Percentiles rank a stretch among this genome's conserved stretches.
These are phyloP conservation scores for Hyperoplus immaculatus DNA, from an alignment of 2,797 vertebrate species.

Conservation along the genomic window DNA sequence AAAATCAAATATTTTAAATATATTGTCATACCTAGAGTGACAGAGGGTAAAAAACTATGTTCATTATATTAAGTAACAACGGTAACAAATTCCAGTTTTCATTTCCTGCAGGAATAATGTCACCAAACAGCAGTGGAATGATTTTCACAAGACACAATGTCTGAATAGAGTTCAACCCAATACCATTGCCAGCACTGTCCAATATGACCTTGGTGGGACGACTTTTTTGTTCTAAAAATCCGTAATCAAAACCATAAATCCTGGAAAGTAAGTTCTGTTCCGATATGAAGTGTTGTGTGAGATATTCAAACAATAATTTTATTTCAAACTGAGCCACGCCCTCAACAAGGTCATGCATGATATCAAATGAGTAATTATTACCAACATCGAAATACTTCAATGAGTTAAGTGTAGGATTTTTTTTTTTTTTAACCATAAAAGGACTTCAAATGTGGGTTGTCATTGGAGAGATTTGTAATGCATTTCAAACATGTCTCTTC, in stretches of 20 bases:
- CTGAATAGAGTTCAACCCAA: conserved; percentile 54
- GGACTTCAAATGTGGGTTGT: conserved; percentile 49
- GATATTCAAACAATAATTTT: conserved; percentile 26
- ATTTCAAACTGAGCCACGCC: conserved; percentile 13
- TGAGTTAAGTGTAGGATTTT: background rate
- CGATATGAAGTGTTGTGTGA: conserved; percentile 38
- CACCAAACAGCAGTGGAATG: conserved; percentile 54
- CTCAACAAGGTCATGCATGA: conserved; percentile 31
- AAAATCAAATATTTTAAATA: conserved; percentile 40
- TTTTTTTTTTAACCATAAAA: conserved; percentile 57
- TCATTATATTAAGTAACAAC: conserved; percentile 56
- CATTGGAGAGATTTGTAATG: conserved; percentile 47
- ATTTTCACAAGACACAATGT: conserved; percentile 47
- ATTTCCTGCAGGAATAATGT: conserved; percentile 46
- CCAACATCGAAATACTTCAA: conserved; percentile 15
- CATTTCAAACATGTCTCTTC: conserved; percentile 57
- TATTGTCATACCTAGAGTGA: conserved; percentile 26
- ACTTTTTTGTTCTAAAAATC: conserved; percentile 43
- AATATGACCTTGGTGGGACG: conserved; percentile 35
- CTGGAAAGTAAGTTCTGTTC: background rate
- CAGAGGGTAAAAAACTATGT: conserved; percentile 48
- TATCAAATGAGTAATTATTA: conserved; percentile 8
- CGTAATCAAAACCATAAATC: conserved; percentile 52
- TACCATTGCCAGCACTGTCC: conserved; percentile 35
- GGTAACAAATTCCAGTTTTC: conserved; percentile 43